A percentile compares a stretch with the other conserved stretches of the same genome.
Conservation (phyloP, 2,113 vertebrate genomes). For the Sceloporus undulatus region DNA sequence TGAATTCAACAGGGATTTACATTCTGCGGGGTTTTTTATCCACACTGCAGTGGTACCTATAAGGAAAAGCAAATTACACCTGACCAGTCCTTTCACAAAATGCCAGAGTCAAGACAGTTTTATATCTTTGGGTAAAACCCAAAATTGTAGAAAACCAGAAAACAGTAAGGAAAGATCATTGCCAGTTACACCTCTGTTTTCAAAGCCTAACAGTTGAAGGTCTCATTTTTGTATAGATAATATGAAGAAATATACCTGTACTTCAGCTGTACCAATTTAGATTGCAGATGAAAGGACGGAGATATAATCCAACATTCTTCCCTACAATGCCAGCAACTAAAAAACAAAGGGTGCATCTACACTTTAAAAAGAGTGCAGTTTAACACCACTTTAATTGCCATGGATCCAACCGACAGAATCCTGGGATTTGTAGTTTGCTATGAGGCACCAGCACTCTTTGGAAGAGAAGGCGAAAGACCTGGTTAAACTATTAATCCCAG, state of each 20-base stretch:
- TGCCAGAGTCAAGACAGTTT: not conserved
- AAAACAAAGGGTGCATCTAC: too few species aligned
- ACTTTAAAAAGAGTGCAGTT: too few species aligned
- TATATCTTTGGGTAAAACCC: not conserved
- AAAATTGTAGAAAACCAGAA: not conserved
- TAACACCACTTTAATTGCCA: too few species aligned
- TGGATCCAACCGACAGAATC: too few species aligned
- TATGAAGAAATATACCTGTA: not conserved
- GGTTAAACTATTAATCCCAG: too few species aligned
- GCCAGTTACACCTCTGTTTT: not conserved
- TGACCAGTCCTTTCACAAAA: not conserved
- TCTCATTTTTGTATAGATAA: too few species aligned
- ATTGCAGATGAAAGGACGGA: not conserved
- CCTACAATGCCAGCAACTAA: not conserved
- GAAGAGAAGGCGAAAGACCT: too few species aligned
- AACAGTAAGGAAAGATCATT: accelerated
- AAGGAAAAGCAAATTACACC: not conserved
- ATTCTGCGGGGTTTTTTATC: too few species aligned
- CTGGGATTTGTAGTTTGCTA: too few species aligned
- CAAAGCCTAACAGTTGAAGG: not conserved
- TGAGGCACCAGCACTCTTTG: too few species aligned
- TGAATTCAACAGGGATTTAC: not conserved
- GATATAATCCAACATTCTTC: accelerated
- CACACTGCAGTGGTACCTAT: too few species aligned
- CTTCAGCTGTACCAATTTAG: not conserved